Evolutionary conservation across 2,797 vertebrate species (phyloP), one percentile per base, ranked within the genome.

Genomic region (Enteromius thamalakanensis): DNA sequence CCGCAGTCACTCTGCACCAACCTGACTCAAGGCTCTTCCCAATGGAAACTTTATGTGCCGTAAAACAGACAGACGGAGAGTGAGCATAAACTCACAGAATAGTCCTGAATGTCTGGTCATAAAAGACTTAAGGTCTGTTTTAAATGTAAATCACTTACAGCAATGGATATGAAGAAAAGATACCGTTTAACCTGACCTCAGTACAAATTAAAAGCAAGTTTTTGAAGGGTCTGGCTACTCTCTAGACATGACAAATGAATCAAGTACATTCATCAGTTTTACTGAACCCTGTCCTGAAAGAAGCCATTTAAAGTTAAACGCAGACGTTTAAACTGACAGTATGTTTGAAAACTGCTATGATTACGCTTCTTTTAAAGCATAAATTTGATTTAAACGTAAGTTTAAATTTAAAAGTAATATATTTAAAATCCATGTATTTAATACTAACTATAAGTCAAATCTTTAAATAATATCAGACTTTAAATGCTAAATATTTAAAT

Each of bases 11-110:
- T 58, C 76, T 74, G 55, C 51, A 7, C 53, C 21, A 69, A 85
- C 29, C 51, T 83, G 2, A 81, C 87, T 89, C 84, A 80, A 76
- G 76, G 70, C 19, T 49, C 72, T 64, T 86, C 68, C 15, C 85
- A 85, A 79, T 80, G 76, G 55, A n/a, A 87, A 62, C 34, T 75
- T 86, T 88, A 86, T 70, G 75, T 23, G 42, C 82, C 72, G 77
- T 80, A 86, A 87, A 74, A 83, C 71, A 71, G 80, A 83, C 76
- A 76, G 55, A 65, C 40, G 60, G 64, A 72, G n/a, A 86, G 71
- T 79, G 51, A 69, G 55, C 74, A 62, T 62, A 62, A 77, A 62
- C 12, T 37, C 74, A 19, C 74, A 26, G 21, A 77, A 42, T 29
- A 47, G 55, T 64, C 62, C 14, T 62, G 37, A 80, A 71, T 47